Conservation (phyloP, 2,888 invertebrate species). For the Drosophila trichaetosa region DNA sequence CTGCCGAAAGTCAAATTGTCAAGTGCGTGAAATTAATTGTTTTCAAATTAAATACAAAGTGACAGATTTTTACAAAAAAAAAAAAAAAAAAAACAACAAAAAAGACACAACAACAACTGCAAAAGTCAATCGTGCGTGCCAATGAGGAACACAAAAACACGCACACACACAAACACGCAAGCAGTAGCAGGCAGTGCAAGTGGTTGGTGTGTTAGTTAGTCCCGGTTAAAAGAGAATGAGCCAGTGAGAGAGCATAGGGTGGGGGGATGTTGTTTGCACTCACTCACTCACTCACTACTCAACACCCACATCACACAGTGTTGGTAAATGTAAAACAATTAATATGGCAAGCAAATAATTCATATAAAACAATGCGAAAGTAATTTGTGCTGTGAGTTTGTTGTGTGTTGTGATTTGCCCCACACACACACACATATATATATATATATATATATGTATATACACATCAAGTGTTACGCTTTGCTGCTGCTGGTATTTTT, state of each 20-base stretch:
- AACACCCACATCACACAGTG: conserved; percentile 48
- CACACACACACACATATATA: conserved; percentile 18
- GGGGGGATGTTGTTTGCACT: conserved; percentile 20
- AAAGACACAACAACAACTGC: conserved; percentile 25
- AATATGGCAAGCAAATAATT: conserved; percentile 18
- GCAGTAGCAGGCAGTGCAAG: conserved; percentile 62
- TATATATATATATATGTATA: conserved; percentile 13
- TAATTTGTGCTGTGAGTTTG: conserved; percentile 47
- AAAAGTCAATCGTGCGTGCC: conserved; percentile 62
- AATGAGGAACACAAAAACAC: conserved; percentile 46
- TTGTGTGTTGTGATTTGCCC: conserved; percentile 39
- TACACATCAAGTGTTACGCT: conserved; percentile 44
- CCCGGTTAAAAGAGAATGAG: conserved; percentile 6
- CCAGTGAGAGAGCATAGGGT: neutral
- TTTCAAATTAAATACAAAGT: conserved; percentile 56
- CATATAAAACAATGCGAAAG: conserved; percentile 51
- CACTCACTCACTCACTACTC: neutral
- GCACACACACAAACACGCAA: conserved; percentile 10
- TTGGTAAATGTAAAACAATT: conserved; percentile 48
- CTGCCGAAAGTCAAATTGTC: conserved; percentile 37
- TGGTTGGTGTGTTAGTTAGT: conserved; percentile 62
- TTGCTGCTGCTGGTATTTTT: conserved; percentile 36
- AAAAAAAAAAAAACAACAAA: conserved; percentile 8
- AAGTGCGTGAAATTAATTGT: conserved; percentile 61
- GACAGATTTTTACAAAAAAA: conserved; percentile 34